Base-by-base conservation (phyloP, 2,797 vertebrate genomes). In the Eidolon dupreanum region DNA sequence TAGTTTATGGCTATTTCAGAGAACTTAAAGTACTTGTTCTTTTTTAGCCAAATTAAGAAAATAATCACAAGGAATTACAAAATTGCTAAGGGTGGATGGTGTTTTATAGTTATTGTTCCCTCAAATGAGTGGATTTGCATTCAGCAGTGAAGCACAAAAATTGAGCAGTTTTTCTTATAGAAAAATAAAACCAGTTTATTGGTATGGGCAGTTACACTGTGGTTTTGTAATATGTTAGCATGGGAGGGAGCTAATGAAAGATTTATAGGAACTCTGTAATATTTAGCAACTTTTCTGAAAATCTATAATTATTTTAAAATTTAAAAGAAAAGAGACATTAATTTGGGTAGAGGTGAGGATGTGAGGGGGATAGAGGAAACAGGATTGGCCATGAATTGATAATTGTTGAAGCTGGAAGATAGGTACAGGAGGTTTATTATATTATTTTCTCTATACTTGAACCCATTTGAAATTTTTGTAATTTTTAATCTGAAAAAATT, bases 21-120 rank as follows among this genome's bases (percentile, higher is more conserved):
- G 75, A 94, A 38, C 66, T 88, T 79, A 84, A 95, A 88, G 90
- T 88, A 22, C 31, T 90, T 90, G 49, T 46, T 92, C 74, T 83
- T 55, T 66, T 94, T 79, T 49, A 74, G 41, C 79, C 77, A 94
- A 90, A 95, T 95, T 93, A 92, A 95, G 79, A 90, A 97, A 96
- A 94, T 97, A 97, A 94, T 92, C 87, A 70, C 61, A 79, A 94
- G 43, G 73, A 75, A 75, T 95, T 87, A 43, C 70, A 90, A 93
- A 94, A 84, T 84, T 86, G 90, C 83, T 88, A 81, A 88, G 65
- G 53, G 57, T 92, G 22, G 38, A 28, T 87, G 24, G 51, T 75
- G 46, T 75, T 94, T 90, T 95, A 63, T 84, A 75, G 70, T 90
- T 90, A 88, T 68, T 65, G 12, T 90, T 66, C 28, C 90, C 71